A percentile compares a stretch with the other conserved stretches of the same genome.
These are phyloP conservation scores for Eristalis arbustorum DNA, from an alignment of 2,888 invertebrate species.

Conservation along the genomic window DNA sequence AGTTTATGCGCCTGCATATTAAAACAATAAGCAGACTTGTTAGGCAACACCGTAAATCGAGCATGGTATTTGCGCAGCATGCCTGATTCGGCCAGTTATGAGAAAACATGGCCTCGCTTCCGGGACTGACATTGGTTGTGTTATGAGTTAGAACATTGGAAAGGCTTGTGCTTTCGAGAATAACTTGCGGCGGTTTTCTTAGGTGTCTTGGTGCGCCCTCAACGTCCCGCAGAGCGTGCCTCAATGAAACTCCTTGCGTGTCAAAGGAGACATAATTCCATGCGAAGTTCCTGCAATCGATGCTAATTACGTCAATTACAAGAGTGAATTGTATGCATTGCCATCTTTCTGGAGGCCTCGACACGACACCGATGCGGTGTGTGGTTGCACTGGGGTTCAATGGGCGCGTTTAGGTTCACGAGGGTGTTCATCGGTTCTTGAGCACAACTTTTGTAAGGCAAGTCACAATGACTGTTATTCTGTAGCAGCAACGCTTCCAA, in stretches of 20 bases:
- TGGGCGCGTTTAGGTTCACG: not conserved
- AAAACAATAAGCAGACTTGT: conserved; percentile 68
- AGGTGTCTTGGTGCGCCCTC: not conserved
- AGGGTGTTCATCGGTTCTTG: not conserved
- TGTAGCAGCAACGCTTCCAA: not conserved
- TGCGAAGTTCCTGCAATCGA: conserved; percentile 7
- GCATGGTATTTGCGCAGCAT: conserved; percentile 60
- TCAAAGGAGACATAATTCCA: not conserved
- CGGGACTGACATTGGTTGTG: not conserved
- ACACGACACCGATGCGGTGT: not conserved
- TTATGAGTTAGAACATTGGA: too few species aligned
- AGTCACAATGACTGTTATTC: too few species aligned
- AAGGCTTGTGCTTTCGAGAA: not conserved
- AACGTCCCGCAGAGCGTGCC: not conserved
- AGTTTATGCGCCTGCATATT: conserved; percentile 67
- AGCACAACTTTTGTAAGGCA: too few species aligned
- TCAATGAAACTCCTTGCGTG: too few species aligned
- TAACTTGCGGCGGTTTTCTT: not conserved
- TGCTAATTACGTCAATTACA: conserved; percentile 24
- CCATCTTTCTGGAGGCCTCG: not conserved
- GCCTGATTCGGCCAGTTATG: conserved; percentile 54
- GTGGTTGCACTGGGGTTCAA: not conserved
- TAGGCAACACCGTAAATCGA: conserved; percentile 59
- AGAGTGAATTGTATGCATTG: conserved; percentile 7
- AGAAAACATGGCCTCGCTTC: conserved; percentile 18